A percentile compares a stretch with the other conserved stretches of the same genome.
Conservation (phyloP, 2,888 invertebrate species). For the Cancer borealis region DNA sequence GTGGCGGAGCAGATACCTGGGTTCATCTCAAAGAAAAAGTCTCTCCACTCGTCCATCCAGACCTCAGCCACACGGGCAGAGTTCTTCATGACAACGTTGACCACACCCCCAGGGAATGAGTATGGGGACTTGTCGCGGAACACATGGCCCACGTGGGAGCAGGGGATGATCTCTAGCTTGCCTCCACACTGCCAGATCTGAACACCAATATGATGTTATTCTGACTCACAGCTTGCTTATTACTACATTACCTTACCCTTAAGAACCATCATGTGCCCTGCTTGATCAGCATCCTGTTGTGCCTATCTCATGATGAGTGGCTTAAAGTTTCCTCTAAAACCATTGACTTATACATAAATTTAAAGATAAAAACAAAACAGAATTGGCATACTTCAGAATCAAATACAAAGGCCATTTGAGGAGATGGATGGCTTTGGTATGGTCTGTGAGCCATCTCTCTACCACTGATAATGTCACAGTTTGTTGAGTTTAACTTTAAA, state of each 20-base stretch:
- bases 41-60: conserved; percentile 99
- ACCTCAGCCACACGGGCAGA: conserved; percentile 99
- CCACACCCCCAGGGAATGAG: conserved; percentile 98
- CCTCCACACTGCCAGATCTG: conserved; percentile 99
- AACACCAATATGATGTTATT: conserved; percentile 53
- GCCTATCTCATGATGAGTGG: background rate
- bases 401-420: background rate
- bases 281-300: background rate
- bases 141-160: conserved; percentile 97
- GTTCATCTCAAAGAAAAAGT: conserved; percentile 99
- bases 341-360: background rate
- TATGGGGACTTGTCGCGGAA: conserved; percentile 99
- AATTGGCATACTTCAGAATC: background rate
- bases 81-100: conserved; percentile 98
- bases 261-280: background rate
- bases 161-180: conserved; percentile 95
- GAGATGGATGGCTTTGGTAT: background rate
- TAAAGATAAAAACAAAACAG: background rate
- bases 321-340: background rate
- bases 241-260: background rate
- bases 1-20: conserved; percentile 86
- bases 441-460: background rate
- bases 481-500: background rate
- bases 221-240: background rate
- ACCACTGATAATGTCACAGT: background rate